phyloP scores from a whole-genome alignment of 2,888 invertebrate species.

The Patella caerulea region DNA sequence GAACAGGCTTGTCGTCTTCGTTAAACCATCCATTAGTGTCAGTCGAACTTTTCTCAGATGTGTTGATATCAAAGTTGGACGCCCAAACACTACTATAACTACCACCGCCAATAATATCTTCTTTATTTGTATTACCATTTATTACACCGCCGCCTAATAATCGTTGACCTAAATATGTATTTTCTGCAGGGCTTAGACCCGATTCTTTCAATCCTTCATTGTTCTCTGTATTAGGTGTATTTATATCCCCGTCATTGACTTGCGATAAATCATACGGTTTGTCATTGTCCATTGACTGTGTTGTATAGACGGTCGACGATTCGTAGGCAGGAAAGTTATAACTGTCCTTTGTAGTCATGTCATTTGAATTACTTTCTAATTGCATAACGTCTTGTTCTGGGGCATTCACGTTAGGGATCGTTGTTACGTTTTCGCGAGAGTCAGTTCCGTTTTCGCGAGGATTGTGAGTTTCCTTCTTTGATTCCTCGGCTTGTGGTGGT shows the following conservation, averaged over 20 bases:
- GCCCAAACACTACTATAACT: not conserved
- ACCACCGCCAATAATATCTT: not conserved
- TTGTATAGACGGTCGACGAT: not conserved
- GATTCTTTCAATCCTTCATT: not conserved
- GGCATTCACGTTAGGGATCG: constrained; percentile 10
- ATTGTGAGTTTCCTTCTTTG: not conserved
- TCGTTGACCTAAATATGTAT: constrained; percentile 8
- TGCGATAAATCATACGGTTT: not conserved
- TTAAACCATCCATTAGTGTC: constrained; percentile 14
- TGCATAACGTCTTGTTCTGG: not conserved
- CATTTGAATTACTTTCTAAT: not conserved
- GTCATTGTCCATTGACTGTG: not conserved
- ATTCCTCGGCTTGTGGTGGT: too few species aligned
- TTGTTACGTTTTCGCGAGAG: constrained; percentile 18
- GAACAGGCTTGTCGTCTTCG: not conserved
- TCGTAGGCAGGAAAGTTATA: not conserved
- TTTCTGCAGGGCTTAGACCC: not conserved
- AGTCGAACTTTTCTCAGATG: not conserved
- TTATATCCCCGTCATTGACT: not conserved
- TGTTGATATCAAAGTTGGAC: not conserved
- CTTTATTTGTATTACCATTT: not conserved
- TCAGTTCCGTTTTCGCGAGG: not conserved
- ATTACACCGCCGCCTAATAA: not conserved
- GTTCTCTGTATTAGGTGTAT: not conserved
- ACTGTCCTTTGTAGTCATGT: not conserved